Evolutionary conservation across 1,140 invertebrate species (phyloP).

Genomic region (Laodelphax striatellus): DNA sequence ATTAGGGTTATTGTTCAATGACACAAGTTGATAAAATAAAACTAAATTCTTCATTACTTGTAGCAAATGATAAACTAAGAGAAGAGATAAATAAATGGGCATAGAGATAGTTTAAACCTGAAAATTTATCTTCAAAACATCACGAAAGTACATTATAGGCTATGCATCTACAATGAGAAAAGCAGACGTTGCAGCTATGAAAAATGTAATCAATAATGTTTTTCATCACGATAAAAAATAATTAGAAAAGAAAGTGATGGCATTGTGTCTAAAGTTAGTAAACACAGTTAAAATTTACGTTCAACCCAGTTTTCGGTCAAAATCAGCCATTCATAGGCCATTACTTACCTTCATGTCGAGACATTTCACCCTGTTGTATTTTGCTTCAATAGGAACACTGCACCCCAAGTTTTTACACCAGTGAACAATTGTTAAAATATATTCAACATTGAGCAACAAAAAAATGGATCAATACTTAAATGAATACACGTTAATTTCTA

Average conservation of each 20-base stretch:
- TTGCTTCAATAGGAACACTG: slow-evolving; percentile 27
- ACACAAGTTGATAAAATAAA: too few relatives aligned
- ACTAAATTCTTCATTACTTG: too few relatives aligned
- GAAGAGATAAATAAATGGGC: too few relatives aligned
- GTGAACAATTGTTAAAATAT: slow-evolving; percentile 29
- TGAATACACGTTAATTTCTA: slow-evolving; percentile 45
- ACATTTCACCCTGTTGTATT: slow-evolving; percentile 48
- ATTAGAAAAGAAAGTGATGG: too few relatives aligned
- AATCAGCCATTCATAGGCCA: slow-evolving; percentile 19
- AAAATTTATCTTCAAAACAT: slow-evolving; percentile 23
- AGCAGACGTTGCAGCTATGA: slow-evolving; percentile 4
- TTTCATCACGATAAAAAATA: not conserved
- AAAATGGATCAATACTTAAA: slow-evolving; percentile 39
- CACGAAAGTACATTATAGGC: slow-evolving; percentile 26
- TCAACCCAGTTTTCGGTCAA: slow-evolving; percentile 3
- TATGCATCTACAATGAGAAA: slow-evolving; percentile 14
- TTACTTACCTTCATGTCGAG: slow-evolving; percentile 66
- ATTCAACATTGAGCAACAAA: slow-evolving; percentile 34
- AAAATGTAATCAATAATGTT: not conserved
- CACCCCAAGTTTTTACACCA: slow-evolving; percentile 33
- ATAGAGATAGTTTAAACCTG: too few relatives aligned
- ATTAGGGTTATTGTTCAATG: too few relatives aligned
- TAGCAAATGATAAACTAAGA: too few relatives aligned
- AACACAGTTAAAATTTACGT: too few relatives aligned
- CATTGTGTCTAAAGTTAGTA: too few relatives aligned